Conservation (phyloP, 2,888 invertebrate species). For the Sympetrum striolatum region DNA sequence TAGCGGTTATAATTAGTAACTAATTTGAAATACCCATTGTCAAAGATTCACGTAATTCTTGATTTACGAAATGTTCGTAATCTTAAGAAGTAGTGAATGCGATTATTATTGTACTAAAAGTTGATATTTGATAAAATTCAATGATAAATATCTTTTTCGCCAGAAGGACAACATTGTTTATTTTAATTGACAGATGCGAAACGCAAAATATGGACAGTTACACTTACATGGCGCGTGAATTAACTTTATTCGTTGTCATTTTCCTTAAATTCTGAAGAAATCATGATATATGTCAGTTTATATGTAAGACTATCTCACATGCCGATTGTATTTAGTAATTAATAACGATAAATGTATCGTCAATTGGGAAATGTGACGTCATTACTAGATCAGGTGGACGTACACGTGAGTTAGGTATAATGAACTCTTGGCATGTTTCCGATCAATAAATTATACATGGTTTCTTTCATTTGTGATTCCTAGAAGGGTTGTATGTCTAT, state of each 20-base stretch:
- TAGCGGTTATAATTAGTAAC: slow-evolving; percentile 37
- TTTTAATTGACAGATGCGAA: slow-evolving; percentile 19
- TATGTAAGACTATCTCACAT: background rate
- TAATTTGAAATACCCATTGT: slow-evolving; percentile 35
- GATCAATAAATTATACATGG: slow-evolving; percentile 5
- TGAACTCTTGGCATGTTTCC: background rate
- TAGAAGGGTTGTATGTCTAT: background rate
- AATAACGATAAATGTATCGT: background rate
- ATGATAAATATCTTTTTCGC: background rate
- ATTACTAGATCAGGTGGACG: slow-evolving; percentile 6
- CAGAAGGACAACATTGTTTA: background rate
- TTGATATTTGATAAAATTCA: background rate
- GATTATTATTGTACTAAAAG: background rate
- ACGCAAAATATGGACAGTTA: slow-evolving; percentile 9
- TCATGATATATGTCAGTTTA: background rate
- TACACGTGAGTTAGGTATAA: slow-evolving; percentile 15
- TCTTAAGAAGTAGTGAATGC: background rate
- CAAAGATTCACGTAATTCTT: background rate
- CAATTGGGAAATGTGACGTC: background rate
- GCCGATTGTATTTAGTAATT: background rate
- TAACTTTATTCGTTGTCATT: background rate
- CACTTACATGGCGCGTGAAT: slow-evolving; percentile 25
- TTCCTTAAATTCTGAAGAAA: background rate
- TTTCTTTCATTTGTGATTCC: background rate
- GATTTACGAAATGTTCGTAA: background rate